Evolutionary conservation across 2,113 vertebrate genomes (phyloP), one percentile per base, ranked within the genome.

Genomic region (Sminthopsis crassicaudata): DNA sequence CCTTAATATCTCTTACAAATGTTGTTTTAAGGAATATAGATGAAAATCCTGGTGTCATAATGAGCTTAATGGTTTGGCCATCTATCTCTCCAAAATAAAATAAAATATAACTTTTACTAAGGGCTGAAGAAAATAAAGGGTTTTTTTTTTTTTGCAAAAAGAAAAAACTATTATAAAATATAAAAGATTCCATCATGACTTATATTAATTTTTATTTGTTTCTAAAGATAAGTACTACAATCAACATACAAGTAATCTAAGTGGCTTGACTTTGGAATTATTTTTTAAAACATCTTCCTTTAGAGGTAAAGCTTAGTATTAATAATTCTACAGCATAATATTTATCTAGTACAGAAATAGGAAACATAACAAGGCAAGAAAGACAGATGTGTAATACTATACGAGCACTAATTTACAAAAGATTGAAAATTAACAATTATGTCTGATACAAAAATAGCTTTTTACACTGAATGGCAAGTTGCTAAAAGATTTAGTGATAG

Each of bases 161-260:
- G 97, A 95, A 97, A 48, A 96, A 97, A 96, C 96, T 89, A 95
- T 96, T 96, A 97, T 93, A 95, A 93, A 95, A 97, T 94, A 96
- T 88, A 95, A 91, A 96, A 93, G 53, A 92, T 93, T 93, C n/a
- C 51, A 8, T 96, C 96, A 97, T 93, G 95, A 94, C 94, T 97
- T 97, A 97, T 96, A 97, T 84, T 60, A 95, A 53, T 30, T 76
- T 91, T 27, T 94, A 95, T 96, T 97, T 88, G 52, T 46, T 91
- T 53, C 89, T 94, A 96, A 93, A 97, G 93, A 96, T 97, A 97
- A 97, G 94, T 96, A 90, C 96, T 96, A 97, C 96, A 97, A 97
- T 97, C 97, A 98, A 96, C 95, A 96, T 48, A 54, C 91, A 96
- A 96, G 96, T 97, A 96, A 96, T 96, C 96, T 96, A 97, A 95